Conservation (phyloP, 2,888 invertebrate species). For the Hirtodrosophila histrioides region DNA sequence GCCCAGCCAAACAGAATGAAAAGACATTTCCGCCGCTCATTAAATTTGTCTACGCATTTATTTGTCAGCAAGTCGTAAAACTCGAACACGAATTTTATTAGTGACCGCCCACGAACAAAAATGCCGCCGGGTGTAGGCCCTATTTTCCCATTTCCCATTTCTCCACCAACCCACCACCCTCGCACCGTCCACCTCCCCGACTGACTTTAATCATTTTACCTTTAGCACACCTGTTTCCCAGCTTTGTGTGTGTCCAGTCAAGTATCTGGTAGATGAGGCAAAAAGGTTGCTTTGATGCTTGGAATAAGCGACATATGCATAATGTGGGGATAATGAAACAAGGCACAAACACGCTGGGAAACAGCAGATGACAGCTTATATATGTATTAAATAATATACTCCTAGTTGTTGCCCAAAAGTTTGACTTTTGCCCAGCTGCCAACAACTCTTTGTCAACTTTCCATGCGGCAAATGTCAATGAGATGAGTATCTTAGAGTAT, state of each 20-base stretch:
- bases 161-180: background rate
- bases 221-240: conserved; percentile 30
- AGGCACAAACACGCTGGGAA: conserved; percentile 30
- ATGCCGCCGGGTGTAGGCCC: background rate
- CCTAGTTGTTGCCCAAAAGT: too few species aligned
- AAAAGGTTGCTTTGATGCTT: conserved; percentile 51
- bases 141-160: background rate
- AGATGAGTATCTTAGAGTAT: too few species aligned
- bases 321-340: conserved; percentile 31
- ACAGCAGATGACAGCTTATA: conserved; percentile 41
- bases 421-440: too few species aligned
- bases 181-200: too few species aligned
- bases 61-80: conserved; percentile 82
- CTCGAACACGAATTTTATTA: conserved; percentile 69
- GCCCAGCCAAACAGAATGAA: conserved; percentile 47
- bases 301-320: conserved; percentile 49
- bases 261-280: conserved; percentile 1
- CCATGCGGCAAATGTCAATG: too few species aligned
- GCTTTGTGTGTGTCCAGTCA: conserved; percentile 8
- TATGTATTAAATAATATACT: too few species aligned
- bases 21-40: conserved; percentile 80
- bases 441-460: too few species aligned
- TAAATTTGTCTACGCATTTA: conserved; percentile 82
- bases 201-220: background rate
- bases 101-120: conserved; percentile 26